Base-by-base conservation (phyloP, 2,797 vertebrate genomes). In the Synanceia verrucosa region DNA sequence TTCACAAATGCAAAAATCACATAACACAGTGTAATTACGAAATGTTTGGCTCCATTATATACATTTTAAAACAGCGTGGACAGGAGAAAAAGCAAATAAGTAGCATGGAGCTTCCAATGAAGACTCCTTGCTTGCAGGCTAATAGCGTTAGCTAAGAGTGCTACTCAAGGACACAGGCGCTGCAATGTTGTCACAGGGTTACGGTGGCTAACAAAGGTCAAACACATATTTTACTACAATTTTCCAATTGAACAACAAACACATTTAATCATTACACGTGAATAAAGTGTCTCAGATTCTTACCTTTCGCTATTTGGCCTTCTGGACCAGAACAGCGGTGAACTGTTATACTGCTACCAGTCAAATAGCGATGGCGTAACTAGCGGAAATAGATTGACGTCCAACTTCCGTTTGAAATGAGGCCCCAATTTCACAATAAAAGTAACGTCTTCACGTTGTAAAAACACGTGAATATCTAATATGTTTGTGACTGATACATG, bases 251-350 rank as follows among this genome's bases (percentile, higher is more conserved):
- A 29, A 37, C 3, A 18, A 8, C 6, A 24, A 13, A 2, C 1
- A 6, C 0, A 13, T 14, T 4, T 19, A 18, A 16, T 26, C 0
- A 0, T 12, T 3, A 5, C 4, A 2, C 6, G 2, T 61, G 18
- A 21, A 44, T 5, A 6, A 1, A 1, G 1, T 18, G 19, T 29
- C 50, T 23, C 0, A 0, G 14, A 0, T 12, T 77, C 91, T 90
- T 93, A 95, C 94, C 94, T 93, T 90, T 80, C 89, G 94, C 94
- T 94, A 94, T 95, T 94, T 94, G 93, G 94, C 91, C 94, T 95
- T 94, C 92, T 94, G 21, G 94, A 95, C 94, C 93, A 94, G 91
- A 94, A 94, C 93, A 95, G 94, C 93, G 79, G 59, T 67, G 67
- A 65, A 74, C 48, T 74, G 23, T 56, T 46, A 31, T n/a, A n/a